Conservation (phyloP, 1,140 invertebrate species). For the Aphaenogaster rudis region DNA sequence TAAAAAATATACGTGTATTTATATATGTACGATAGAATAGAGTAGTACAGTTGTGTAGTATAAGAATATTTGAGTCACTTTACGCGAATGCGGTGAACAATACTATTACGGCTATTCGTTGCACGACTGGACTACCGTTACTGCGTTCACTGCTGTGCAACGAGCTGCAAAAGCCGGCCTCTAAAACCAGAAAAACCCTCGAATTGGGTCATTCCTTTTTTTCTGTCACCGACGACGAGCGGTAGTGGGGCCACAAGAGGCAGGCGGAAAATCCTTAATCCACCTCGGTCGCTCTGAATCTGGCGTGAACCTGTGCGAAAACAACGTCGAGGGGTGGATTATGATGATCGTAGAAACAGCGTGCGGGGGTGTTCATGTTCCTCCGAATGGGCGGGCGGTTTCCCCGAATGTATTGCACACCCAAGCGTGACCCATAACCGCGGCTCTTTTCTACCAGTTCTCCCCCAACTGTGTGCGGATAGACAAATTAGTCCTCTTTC, state of each 20-base stretch:
- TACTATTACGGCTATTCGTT: constrained; percentile 45
- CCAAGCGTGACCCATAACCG: constrained; percentile 48
- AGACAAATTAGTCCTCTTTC: constrained; percentile 67
- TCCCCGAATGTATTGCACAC: constrained; percentile 57
- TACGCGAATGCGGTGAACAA: constrained; percentile 7
- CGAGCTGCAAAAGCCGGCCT: constrained; percentile 67
- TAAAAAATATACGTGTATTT: background rate
- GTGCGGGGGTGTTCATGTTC: constrained; percentile 14
- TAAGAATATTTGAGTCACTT: constrained; percentile 31
- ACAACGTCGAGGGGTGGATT: constrained; percentile 64
- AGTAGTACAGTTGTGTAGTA: background rate
- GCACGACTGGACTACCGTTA: constrained; percentile 31
- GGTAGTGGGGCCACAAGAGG: constrained; percentile 27
- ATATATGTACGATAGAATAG: background rate
- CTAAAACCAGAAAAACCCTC: constrained; percentile 64
- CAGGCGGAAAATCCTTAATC: constrained; percentile 71
- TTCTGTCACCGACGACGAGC: constrained; percentile 40
- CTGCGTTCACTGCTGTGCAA: constrained; percentile 47
- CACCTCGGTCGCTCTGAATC: constrained; percentile 60
- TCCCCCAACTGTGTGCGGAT: constrained; percentile 1
- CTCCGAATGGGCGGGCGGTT: constrained; percentile 18
- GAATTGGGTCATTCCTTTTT: constrained; percentile 65
- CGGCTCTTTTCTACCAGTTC: constrained; percentile 23
- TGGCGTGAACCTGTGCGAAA: constrained; percentile 64
- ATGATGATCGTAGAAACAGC: constrained; percentile 69